A percentile compares a stretch with the other conserved stretches of the same genome.
These are phyloP conservation scores for Ammodytes marinus DNA, from an alignment of 2,113 vertebrate species.

Conservation along the genomic window DNA sequence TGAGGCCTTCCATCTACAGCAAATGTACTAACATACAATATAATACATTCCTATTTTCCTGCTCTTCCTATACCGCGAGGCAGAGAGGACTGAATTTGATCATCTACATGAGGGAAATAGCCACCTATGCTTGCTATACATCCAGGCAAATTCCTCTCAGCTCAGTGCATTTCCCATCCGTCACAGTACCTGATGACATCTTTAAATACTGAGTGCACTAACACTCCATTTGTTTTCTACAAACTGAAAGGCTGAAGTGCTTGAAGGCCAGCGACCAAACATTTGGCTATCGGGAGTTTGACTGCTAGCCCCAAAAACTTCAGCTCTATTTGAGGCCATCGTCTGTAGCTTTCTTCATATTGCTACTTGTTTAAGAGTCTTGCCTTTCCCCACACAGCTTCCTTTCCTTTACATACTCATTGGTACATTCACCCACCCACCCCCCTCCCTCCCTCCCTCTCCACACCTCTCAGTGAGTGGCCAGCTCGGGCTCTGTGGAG, in stretches of 20 bases:
- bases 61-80: constrained; percentile 61
- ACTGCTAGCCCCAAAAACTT: constrained; percentile 59
- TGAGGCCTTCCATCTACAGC: constrained; percentile 79
- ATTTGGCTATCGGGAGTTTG: constrained; percentile 15
- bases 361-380: constrained; percentile 69
- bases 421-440: constrained; percentile 71
- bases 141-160: constrained; percentile 74
- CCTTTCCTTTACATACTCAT: constrained; percentile 66
- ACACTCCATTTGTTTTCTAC: constrained; percentile 54
- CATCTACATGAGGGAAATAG: constrained; percentile 74
- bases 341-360: constrained; percentile 51
- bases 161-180: constrained; percentile 73
- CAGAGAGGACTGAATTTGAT: constrained; percentile 77
- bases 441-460: constrained; percentile 10
- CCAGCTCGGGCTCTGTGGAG: constrained; percentile 72
- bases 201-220: constrained; percentile 60
- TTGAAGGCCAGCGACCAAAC: constrained; percentile 49
- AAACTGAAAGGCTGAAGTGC: constrained; percentile 59
- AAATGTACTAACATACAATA: constrained; percentile 85
- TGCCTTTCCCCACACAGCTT: constrained; percentile 42
- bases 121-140: constrained; percentile 71
- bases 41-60: constrained; percentile 85
- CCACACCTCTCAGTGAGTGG: constrained; percentile 73
- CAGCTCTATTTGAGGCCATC: constrained; percentile 62
- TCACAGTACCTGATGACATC: constrained; percentile 75